Evolutionary conservation across 2,113 vertebrate genomes (phyloP).

Genomic region (Taurulus bubalis): DNA sequence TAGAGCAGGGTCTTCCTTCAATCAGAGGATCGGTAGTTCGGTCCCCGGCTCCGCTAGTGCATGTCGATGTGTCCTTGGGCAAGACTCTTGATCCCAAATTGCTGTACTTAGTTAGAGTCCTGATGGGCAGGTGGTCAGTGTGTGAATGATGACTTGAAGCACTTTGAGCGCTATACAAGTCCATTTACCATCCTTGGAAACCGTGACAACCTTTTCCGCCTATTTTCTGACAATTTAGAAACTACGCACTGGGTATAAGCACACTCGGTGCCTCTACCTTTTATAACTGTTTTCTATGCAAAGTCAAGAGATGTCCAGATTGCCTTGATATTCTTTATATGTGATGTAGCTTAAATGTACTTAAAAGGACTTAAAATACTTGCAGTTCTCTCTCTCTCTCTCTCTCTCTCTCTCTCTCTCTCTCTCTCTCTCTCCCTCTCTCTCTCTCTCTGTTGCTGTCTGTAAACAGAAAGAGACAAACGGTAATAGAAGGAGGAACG

Average conservation of each 20-base stretch:
- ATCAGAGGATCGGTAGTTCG: neutral
- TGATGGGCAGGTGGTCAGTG: neutral
- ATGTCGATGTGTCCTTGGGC: neutral
- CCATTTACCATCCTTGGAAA: neutral
- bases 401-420: neutral
- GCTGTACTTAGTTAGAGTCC: neutral
- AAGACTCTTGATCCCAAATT: too few relatives aligned
- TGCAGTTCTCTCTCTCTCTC: neutral
- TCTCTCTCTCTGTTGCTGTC: conserved; percentile 1
- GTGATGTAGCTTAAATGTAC: neutral
- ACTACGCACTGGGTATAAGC: neutral
- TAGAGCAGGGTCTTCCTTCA: neutral
- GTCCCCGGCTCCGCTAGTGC: neutral
- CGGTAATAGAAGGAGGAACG: conserved; percentile 40
- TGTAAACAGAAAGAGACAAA: conserved; percentile 39
- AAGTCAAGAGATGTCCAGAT: neutral
- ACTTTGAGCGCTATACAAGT: neutral
- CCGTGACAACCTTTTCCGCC: neutral
- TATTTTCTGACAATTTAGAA: neutral
- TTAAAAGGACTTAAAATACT: neutral
- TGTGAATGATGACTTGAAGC: neutral
- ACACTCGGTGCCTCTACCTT: neutral
- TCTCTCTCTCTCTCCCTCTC: neutral
- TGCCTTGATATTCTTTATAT: neutral
- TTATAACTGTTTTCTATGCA: neutral